Evolutionary conservation across 35 echinoderm and acorn worm genomes (phyloP), one percentile per base, ranked within the genome.

Genomic region (Apostichopus parvimensis): DNA sequence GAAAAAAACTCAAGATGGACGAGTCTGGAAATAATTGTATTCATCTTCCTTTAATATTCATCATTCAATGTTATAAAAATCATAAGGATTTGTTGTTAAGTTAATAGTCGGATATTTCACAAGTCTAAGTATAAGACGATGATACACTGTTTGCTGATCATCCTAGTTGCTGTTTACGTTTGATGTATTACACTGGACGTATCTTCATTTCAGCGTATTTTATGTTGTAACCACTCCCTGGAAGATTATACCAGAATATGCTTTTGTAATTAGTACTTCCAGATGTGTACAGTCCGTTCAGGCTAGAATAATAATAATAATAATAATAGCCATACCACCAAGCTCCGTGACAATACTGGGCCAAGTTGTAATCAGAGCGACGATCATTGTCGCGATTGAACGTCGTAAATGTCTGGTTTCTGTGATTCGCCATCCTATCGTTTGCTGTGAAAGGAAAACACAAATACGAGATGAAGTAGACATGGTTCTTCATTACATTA

Each of bases 271-370:
- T 6, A 18, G 14, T 0, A 20, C n/a, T 22, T 18, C 71, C 71
- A 5, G 15, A 20, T n/a, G 71, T 5, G 17, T 75, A 75, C 0
- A 75, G 71, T 22, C 17, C 71, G 17, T 75, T 75, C 0, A 75
- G 0, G 4, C 0, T 45, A 3, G 4, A 0, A 0, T 18, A 24
- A n/a, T 18, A 0, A 34, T 1, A 24, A 6, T 75, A n/a, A 0
- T 1, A 0, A 28, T 34, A 34, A 1, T 34, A 18, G 0, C 0
- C 0, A 5, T 20, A 2, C 71, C 71, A 75, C 71, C 71, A 75
- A 20, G 2, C 71, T 14, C 71, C 71, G 5, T 22, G 71, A 0
- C 1, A 75, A 75, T 5, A 6, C n/a, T 75, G 17, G 14, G 13
- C 71, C 6, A 1, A 1, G 21, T 75, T 75, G 7, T 6, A 7